Evolutionary conservation across 2,888 invertebrate genomes (phyloP).

Genomic region (Plagodis dolabraria): DNA sequence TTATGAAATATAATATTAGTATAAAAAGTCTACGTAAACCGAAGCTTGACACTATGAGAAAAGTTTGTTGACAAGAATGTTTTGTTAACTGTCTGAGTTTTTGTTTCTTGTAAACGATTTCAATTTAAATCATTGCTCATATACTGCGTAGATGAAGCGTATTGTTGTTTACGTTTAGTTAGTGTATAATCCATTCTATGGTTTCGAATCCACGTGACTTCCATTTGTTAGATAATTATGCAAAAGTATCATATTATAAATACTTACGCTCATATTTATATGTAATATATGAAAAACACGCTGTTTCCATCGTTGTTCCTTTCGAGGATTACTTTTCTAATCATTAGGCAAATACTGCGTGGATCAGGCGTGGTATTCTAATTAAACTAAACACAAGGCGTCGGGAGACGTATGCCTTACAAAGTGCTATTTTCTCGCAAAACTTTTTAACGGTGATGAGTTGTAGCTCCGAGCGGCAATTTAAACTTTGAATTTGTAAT

Average conservation of each 20-base stretch:
- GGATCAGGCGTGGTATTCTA: constrained; percentile 55
- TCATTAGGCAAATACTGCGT: too few species aligned
- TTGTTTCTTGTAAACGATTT: constrained; percentile 24
- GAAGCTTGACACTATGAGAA: constrained; percentile 26
- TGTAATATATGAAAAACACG: too few species aligned
- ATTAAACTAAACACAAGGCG: constrained; percentile 64
- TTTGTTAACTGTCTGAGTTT: constrained; percentile 6
- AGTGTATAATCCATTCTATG: too few species aligned
- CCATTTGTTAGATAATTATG: too few species aligned
- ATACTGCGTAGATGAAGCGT: constrained; percentile 33
- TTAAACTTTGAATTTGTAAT: constrained; percentile 74
- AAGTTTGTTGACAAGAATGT: constrained; percentile 24
- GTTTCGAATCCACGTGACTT: too few species aligned
- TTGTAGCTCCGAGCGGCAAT: constrained; percentile 68
- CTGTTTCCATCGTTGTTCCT: too few species aligned
- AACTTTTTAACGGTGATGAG: constrained; percentile 77
- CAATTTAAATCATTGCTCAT: constrained; percentile 54
- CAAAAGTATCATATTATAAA: too few species aligned
- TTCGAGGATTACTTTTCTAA: too few species aligned
- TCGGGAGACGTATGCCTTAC: constrained; percentile 54
- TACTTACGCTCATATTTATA: too few species aligned
- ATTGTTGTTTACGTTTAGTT: too few species aligned
- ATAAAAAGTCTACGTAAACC: constrained; percentile 17
- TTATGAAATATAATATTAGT: constrained; percentile 20
- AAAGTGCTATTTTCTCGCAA: constrained; percentile 38